Base-by-base conservation (phyloP, 2,888 invertebrate genomes). In the Athalia cordata region DNA sequence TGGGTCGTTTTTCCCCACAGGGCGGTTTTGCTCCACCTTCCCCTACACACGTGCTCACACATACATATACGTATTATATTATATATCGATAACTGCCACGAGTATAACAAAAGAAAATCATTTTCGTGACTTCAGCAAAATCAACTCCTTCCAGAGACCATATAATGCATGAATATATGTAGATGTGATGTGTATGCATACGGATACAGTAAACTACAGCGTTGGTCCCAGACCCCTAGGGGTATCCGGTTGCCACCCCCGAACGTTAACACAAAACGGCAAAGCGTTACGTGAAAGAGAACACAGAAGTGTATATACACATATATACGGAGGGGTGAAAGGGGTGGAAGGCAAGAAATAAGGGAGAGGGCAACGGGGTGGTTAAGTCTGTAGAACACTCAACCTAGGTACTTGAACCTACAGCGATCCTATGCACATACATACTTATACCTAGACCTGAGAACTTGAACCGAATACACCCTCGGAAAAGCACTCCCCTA, bases 391-490 rank as follows among this genome's bases (percentile, higher is more conserved):
- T 55, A 55, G 55, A n/a, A n/a, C 55, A 68, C 68, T 68, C 68
- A 52, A 52, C 50, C 13, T 6, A 15, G 50, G 52, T 68, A 68
- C 68, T 68, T 52, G 68, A 68, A 55, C 29, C 68, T 50, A 9
- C 68, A 55, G 29, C 68, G 29, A 29, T 29, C 29, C 29, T 29
- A 29, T 29, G 29, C 2, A 29, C 29, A 29, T 29, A 29, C 29
- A 2, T 29, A 29, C 29, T 29, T 29, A 29, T 29, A 1, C 29
- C 29, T 29, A 29, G 29, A 29, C 29, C 29, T 29, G 29, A 29
- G 29, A 29, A 29, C 29, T 29, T 29, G 29, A 29, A 29, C 29
- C 29, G 29, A 29, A 29, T 29, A 29, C 29, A 29, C 29, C 29
- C 29, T 29, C 2, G 29, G 29, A 29, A 29, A 29, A 29, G 29